A percentile compares a stretch with the other conserved stretches of the same genome.
Evolutionary conservation across 2,113 vertebrate species (phyloP).

Genomic region (Nothocercus julius): DNA sequence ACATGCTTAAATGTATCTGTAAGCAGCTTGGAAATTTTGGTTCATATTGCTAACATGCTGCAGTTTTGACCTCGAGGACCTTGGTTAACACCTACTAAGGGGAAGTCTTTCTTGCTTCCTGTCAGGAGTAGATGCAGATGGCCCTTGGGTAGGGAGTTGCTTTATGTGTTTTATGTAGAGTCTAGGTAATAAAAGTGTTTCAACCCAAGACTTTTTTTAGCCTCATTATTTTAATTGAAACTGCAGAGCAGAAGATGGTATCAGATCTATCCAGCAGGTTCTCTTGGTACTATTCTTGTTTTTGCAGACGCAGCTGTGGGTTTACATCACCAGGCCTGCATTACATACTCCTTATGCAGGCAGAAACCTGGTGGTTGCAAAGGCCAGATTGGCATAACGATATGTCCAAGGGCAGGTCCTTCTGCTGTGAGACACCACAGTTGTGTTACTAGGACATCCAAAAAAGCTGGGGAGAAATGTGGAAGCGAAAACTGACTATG

Average conservation of each 20-base stretch:
- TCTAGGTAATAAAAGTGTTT: not conserved
- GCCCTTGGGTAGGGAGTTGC: not conserved
- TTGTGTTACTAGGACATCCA: not conserved
- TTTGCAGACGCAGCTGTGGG: not conserved
- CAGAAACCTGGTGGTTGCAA: not conserved
- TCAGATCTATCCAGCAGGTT: not conserved
- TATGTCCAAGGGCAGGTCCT: not conserved
- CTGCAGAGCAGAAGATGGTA: not conserved
- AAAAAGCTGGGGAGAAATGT: not conserved
- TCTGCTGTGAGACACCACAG: not conserved
- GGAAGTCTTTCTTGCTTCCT: not conserved
- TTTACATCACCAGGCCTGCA: not conserved
- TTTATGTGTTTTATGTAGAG: not conserved
- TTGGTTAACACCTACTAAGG: not conserved
- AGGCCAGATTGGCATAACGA: not conserved
- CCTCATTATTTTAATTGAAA: not conserved
- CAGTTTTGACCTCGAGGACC: not conserved
- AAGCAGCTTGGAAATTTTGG: constrained; percentile 11
- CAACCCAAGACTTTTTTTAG: not conserved
- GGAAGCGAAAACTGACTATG: not conserved
- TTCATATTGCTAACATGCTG: not conserved
- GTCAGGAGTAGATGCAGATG: not conserved
- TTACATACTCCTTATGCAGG: not conserved
- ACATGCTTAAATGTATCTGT: not conserved
- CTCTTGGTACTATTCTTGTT: not conserved